These are phyloP conservation scores for Microctenopoma stevenorrisi DNA, from an alignment of 2,797 vertebrate species.

Conservation along the genomic window DNA sequence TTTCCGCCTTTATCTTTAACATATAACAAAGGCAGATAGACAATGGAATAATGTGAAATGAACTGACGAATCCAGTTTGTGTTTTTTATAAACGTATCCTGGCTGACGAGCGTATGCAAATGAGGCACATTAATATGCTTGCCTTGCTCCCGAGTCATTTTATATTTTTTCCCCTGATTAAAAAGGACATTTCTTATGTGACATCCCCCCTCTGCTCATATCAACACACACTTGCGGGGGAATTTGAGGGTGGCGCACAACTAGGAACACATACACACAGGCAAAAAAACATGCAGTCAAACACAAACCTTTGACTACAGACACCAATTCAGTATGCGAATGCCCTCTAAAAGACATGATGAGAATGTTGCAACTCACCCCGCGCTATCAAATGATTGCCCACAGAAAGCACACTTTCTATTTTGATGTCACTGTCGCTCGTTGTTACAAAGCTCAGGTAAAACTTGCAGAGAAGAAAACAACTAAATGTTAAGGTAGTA, in stretches of 20 bases:
- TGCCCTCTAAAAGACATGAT: conserved; percentile 76
- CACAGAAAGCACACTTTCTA: conserved; percentile 63
- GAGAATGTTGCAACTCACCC: conserved; percentile 62
- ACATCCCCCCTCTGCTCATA: conserved; percentile 81
- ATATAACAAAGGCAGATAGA: conserved; percentile 89
- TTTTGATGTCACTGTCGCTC: conserved; percentile 49
- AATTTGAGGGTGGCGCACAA: conserved; percentile 67
- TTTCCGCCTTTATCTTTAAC: conserved; percentile 88
- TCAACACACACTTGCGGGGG: conserved; percentile 72
- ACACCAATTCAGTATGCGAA: conserved; percentile 77
- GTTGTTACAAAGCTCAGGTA: neutral
- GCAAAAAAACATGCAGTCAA: conserved; percentile 19
- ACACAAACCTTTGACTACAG: conserved; percentile 64
- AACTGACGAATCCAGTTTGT: conserved; percentile 87
- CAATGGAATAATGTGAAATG: conserved; percentile 88
- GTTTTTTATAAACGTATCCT: conserved; percentile 83
- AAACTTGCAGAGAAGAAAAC: conserved; percentile 23
- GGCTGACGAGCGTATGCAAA: conserved; percentile 88
- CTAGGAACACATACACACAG: conserved; percentile 44
- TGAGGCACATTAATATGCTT: conserved; percentile 87
- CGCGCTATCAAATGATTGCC: conserved; percentile 69
- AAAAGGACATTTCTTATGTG: conserved; percentile 89
- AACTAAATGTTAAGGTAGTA: neutral
- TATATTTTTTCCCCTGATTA: conserved; percentile 86
- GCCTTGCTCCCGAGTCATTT: conserved; percentile 87